Conservation (phyloP, 2,888 invertebrate species). For the Heliconius hortense region DNA sequence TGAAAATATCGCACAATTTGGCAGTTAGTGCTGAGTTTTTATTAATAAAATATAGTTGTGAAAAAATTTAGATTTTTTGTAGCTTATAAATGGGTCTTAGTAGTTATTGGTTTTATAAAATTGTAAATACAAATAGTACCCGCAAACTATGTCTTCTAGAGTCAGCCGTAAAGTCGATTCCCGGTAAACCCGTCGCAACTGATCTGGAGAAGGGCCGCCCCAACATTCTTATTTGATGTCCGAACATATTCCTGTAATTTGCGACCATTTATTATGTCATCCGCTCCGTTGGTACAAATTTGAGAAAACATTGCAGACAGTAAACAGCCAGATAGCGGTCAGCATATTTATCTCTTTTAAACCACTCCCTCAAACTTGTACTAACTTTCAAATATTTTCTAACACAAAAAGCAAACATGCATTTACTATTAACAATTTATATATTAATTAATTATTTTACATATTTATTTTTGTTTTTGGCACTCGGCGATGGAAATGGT, state of each 20-base stretch:
- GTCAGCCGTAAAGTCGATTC: conserved; percentile 76
- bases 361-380: conserved; percentile 60
- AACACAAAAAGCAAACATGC: conserved; percentile 80
- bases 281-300: conserved; percentile 42
- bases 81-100: no score
- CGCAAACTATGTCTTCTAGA: conserved; percentile 82
- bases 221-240: conserved; percentile 84
- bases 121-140: conserved; percentile 55
- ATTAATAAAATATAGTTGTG: no score
- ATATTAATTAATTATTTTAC: conserved; percentile 38
- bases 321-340: conserved; percentile 56
- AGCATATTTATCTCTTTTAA: conserved; percentile 44
- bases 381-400: conserved; percentile 53
- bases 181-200: conserved; percentile 82
- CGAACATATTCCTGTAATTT: conserved; percentile 83
- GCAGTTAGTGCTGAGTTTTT: no score
- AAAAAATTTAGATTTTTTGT: no score
- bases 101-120: not conserved
- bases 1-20: not conserved
- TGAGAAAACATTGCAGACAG: conserved; percentile 44
- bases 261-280: conserved; percentile 27
- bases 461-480: not conserved
- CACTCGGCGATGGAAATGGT: conserved; percentile 20
- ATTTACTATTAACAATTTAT: conserved; percentile 55
- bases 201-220: conserved; percentile 85